phyloP scores from a whole-genome alignment of 2,888 invertebrate species.

The Clostera curtula region DNA sequence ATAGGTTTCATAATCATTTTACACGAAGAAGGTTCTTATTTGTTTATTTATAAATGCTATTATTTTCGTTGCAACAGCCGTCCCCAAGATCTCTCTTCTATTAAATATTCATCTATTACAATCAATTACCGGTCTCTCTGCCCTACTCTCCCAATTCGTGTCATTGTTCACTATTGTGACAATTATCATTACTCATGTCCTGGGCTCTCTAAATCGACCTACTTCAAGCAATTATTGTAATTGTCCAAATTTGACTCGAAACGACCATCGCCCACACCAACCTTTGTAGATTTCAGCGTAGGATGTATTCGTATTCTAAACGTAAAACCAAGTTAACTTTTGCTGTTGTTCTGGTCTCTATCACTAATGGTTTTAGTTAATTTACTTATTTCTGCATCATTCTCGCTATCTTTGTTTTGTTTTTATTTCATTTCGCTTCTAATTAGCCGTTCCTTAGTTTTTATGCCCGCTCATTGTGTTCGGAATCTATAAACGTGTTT shows the following conservation, averaged over 20 bases:
- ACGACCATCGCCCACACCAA: constrained; percentile 20
- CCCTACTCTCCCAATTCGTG: constrained; percentile 21
- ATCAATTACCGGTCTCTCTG: constrained; percentile 12
- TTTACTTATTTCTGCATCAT: too few relatives aligned
- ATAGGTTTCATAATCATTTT: too few relatives aligned
- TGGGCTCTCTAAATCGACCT: constrained; percentile 34
- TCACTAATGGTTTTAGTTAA: constrained; percentile 5
- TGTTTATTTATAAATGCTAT: too few relatives aligned
- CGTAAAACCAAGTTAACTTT: constrained; percentile 4
- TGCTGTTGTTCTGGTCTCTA: constrained; percentile 4
- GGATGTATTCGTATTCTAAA: constrained; percentile 20
- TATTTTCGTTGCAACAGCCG: too few relatives aligned
- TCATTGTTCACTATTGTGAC: constrained; percentile 26
- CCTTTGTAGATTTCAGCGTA: constrained; percentile 23
- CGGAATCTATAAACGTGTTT: constrained; percentile 2
- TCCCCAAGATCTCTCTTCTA: constrained; percentile 2
- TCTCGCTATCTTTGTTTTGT: too few relatives aligned
- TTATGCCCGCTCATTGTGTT: too few relatives aligned
- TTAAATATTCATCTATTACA: constrained; percentile 9
- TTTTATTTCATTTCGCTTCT: too few relatives aligned
- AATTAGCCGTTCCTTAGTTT: not conserved
- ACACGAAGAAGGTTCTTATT: too few relatives aligned
- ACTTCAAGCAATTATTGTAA: constrained; percentile 40
- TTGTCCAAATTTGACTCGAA: constrained; percentile 40
- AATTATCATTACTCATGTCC: constrained; percentile 33